Percentiles rank a stretch among this genome's conserved stretches.
Evolutionary conservation across 2,113 vertebrate species (phyloP).

Genomic region (Leuciscus idus): DNA sequence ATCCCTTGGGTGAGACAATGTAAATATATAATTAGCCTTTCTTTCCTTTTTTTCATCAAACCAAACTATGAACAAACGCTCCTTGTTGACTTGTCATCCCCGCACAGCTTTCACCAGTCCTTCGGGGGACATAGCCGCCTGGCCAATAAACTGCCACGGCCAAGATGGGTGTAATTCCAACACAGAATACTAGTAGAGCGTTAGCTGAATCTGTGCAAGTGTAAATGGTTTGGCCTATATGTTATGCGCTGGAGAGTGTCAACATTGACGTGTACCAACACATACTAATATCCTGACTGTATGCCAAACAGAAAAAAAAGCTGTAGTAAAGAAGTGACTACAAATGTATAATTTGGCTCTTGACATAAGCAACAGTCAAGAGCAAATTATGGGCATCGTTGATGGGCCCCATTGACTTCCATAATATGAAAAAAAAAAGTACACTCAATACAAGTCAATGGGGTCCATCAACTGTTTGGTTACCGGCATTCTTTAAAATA

Average conservation of each 20-base stretch:
- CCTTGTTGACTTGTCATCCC: constrained; percentile 65
- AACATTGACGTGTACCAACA: constrained; percentile 21
- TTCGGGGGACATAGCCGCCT: constrained; percentile 52
- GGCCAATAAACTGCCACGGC: constrained; percentile 35
- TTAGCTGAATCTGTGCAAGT: constrained; percentile 9
- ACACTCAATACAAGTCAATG: no score
- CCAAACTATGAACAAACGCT: constrained; percentile 70
- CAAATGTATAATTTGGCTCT: constrained; percentile 10
- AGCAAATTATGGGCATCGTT: neutral
- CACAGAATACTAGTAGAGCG: constrained; percentile 38
- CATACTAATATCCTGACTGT: constrained; percentile 33
- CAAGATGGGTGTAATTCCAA: constrained; percentile 48
- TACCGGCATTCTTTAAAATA: no score
- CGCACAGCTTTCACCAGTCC: constrained; percentile 53
- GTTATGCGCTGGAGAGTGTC: constrained; percentile 28
- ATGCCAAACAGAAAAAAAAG: neutral
- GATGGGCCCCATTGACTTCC: no score
- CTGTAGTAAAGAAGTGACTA: neutral
- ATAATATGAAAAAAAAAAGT: no score
- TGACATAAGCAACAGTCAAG: constrained; percentile 27
- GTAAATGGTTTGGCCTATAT: constrained; percentile 3
- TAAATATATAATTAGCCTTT: constrained; percentile 73
- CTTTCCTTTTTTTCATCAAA: constrained; percentile 46
- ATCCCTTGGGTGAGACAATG: constrained; percentile 70
- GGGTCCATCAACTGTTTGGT: no score